phyloP scores from a whole-genome alignment of 2,888 invertebrate species.

The Helicoverpa assulta region DNA sequence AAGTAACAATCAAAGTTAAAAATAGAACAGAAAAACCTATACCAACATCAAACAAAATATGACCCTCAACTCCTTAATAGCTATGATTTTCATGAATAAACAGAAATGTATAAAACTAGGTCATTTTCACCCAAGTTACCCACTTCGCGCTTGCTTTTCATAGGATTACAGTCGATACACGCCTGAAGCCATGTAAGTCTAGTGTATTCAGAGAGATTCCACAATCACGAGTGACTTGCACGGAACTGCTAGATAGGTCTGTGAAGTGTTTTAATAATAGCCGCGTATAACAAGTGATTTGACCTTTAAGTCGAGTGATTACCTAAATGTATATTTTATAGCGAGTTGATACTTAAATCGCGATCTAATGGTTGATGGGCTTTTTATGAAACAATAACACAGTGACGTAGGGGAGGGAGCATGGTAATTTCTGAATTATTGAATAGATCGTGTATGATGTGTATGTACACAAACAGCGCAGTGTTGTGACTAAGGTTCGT shows the following conservation, averaged over 20 bases:
- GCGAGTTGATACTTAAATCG: background rate
- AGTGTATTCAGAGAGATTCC: slow-evolving; percentile 48
- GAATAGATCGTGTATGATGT: slow-evolving; percentile 13
- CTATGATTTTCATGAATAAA: slow-evolving; percentile 41
- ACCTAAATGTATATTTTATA: background rate
- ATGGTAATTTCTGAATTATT: slow-evolving; percentile 10
- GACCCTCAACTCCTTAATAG: slow-evolving; percentile 15
- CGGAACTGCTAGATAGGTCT: slow-evolving; percentile 20
- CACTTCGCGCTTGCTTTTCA: slow-evolving; percentile 57
- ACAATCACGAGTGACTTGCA: slow-evolving; percentile 42
- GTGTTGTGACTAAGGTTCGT: slow-evolving; percentile 69
- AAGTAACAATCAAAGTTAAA: background rate
- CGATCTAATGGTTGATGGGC: background rate
- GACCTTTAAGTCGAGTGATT: slow-evolving; percentile 5
- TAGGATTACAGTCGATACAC: slow-evolving; percentile 59
- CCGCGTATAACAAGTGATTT: slow-evolving; percentile 20
- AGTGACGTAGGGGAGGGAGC: background rate
- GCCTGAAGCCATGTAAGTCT: slow-evolving; percentile 63
- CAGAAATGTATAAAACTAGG: slow-evolving; percentile 51
- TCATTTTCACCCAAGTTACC: slow-evolving; percentile 46
- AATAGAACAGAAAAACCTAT: background rate
- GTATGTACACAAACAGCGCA: slow-evolving; percentile 26
- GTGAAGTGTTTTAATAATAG: slow-evolving; percentile 25
- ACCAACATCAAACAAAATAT: slow-evolving; percentile 21
- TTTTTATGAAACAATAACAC: slow-evolving; percentile 5